Conservation (phyloP, 2,888 invertebrate genomes). For the Ectemnius continuus region DNA sequence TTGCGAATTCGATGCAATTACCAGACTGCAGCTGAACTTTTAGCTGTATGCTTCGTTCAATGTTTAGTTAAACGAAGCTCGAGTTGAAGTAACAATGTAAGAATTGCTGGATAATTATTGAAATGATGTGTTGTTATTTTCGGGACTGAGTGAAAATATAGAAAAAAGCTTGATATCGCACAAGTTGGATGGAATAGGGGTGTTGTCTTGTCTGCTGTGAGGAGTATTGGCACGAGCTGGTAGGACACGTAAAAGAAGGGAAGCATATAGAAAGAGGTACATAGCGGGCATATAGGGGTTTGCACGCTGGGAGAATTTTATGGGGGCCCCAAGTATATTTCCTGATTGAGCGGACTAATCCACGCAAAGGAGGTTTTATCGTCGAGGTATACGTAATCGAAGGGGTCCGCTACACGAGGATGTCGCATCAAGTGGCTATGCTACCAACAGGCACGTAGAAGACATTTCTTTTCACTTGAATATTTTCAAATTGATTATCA, state of each 20-base stretch:
- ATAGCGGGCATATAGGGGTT: slow-evolving; percentile 67
- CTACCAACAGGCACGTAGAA: slow-evolving; percentile 4
- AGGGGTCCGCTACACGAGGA: slow-evolving; percentile 54
- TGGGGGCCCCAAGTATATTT: slow-evolving; percentile 74
- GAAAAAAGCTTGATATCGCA: no score
- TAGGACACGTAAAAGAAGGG: slow-evolving; percentile 56
- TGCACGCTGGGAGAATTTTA: slow-evolving; percentile 67
- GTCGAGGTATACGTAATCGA: slow-evolving; percentile 71
- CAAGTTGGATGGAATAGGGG: slow-evolving; percentile 24
- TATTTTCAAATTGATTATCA: no score
- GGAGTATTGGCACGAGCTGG: slow-evolving; percentile 34
- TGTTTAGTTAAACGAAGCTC: no score
- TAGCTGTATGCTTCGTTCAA: no score
- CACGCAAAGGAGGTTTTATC: slow-evolving; percentile 76
- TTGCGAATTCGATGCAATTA: slow-evolving; percentile 6
- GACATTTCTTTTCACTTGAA: no score
- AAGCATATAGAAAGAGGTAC: slow-evolving; percentile 57
- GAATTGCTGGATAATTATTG: no score
- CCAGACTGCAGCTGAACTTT: no score
- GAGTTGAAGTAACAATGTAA: no score
- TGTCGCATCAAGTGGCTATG: slow-evolving; percentile 39
- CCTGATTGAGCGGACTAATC: slow-evolving; percentile 76
- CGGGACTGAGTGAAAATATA: no score
- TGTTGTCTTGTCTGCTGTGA: slow-evolving; percentile 55
- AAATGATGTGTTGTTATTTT: no score